A percentile compares a stretch with the other conserved stretches of the same genome.
Conservation (phyloP, 2,797 vertebrate species). For the Enteromius fasciolatus region DNA sequence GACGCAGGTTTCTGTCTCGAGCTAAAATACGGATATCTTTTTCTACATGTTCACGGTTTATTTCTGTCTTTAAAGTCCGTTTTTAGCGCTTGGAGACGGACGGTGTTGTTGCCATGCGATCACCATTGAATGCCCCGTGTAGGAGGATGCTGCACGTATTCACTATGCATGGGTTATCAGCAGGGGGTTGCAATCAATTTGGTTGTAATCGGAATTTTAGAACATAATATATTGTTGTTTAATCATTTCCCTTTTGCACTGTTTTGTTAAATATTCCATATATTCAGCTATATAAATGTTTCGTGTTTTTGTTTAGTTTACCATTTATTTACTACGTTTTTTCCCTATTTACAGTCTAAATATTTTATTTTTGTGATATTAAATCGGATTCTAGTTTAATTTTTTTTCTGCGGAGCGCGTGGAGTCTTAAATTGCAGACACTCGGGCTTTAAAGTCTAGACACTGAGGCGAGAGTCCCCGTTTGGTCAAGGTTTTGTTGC, state of each 20-base stretch:
- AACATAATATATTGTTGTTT: neutral
- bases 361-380: neutral
- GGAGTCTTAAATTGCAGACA: conserved; percentile 23
- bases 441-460: conserved; percentile 52
- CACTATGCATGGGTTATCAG: conserved; percentile 27
- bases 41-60: too few species aligned
- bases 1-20: neutral
- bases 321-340: neutral
- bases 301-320: neutral
- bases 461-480: conserved; percentile 21
- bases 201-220: neutral
- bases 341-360: neutral
- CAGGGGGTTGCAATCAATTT: conserved; percentile 23
- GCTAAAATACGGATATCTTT: neutral
- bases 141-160: conserved; percentile 45
- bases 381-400: neutral
- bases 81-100: neutral
- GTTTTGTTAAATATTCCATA: neutral
- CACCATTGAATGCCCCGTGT: conserved; percentile 16
- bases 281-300: neutral
- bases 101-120: conserved; percentile 42
- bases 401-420: neutral
- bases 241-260: neutral
- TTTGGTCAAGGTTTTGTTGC: neutral
- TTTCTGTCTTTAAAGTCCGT: neutral